Evolutionary conservation across 2,888 invertebrate species (phyloP).

Genomic region (Chelonus formosanus): DNA sequence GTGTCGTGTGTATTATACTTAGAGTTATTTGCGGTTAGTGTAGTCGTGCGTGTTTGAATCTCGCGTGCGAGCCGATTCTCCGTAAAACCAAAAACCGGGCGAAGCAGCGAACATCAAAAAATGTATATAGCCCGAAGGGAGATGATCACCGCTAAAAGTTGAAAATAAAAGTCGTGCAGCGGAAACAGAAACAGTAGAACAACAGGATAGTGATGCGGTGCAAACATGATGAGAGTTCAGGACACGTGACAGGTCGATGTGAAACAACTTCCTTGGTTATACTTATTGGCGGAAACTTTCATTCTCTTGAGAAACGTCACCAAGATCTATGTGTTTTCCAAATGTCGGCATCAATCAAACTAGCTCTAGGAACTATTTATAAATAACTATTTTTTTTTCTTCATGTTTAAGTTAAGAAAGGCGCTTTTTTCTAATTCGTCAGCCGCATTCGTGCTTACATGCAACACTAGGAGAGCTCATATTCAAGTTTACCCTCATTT

Average conservation of each 20-base stretch:
- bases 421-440: slow-evolving; percentile 27
- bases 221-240: slow-evolving; percentile 12
- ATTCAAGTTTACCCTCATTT: neutral
- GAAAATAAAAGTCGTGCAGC: slow-evolving; percentile 11
- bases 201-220: neutral
- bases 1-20: slow-evolving; percentile 6
- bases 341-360: slow-evolving; percentile 52
- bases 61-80: slow-evolving; percentile 23
- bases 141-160: slow-evolving; percentile 22
- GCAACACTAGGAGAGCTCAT: neutral
- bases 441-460: slow-evolving; percentile 38
- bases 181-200: neutral
- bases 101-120: slow-evolving; percentile 13
- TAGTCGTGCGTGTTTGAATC: slow-evolving; percentile 21
- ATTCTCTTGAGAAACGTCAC: neutral
- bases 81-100: slow-evolving; percentile 21
- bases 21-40: slow-evolving; percentile 14
- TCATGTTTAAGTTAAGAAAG: neutral
- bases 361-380: slow-evolving; percentile 42
- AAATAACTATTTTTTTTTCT: slow-evolving; percentile 2
- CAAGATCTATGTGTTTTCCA: slow-evolving; percentile 64
- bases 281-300: slow-evolving; percentile 21
- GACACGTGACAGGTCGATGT: slow-evolving; percentile 23
- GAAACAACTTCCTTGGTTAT: slow-evolving; percentile 27
- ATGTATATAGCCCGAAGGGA: slow-evolving; percentile 20